Base-by-base conservation (phyloP, 1,140 invertebrate genomes). In the Leptinotarsa lineolata region DNA sequence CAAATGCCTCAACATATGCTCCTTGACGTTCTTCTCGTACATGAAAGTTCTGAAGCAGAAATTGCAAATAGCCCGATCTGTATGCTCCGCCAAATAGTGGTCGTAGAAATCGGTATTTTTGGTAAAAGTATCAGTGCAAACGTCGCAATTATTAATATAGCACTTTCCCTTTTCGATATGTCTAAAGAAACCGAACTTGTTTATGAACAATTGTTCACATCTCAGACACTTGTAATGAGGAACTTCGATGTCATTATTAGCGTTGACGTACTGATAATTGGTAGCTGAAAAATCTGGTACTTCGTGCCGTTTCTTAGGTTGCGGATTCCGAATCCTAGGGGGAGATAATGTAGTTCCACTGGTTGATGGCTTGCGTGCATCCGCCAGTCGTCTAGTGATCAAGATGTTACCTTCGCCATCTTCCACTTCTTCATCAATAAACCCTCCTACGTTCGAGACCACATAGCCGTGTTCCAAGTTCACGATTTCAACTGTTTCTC, bases 1-100 rank as follows among this genome's bases (percentile, higher is more conserved):
- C 70, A 84, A 70, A 73, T 84, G 83, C n/a, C 83, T 74, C 44
- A 84, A 59, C 83, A 84, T 83, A 45, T 83, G 81, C 70, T 82
- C 81, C 60, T 82, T 81, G n/a, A 84, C 83, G 71, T 84, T 84
- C 61, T 83, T 84, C 73, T 84, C 83, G 65, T 84, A 84, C 83
- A 84, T 84, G 72, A 84, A 84, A 0, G 83, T 84, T 69, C 83
- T 74, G 63, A 83, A 84, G 72, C 83, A 84, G 65, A 84, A 84
- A 70, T 83, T 81, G 61, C 83, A 84, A 21, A 84, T 84, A 3
- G 83, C 83, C 11, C 83, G 75, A 63, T 84, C 83, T 1, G 79
- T 79, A 70, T 84, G 83, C 20, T 78, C 68, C 1, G 66, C 72
- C 2, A 83, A 48, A 68, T 84, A 84, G 66, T 83, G 81, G 3